Base-by-base conservation (phyloP, 2,113 vertebrate genomes). In the Xenopus laevis region DNA sequence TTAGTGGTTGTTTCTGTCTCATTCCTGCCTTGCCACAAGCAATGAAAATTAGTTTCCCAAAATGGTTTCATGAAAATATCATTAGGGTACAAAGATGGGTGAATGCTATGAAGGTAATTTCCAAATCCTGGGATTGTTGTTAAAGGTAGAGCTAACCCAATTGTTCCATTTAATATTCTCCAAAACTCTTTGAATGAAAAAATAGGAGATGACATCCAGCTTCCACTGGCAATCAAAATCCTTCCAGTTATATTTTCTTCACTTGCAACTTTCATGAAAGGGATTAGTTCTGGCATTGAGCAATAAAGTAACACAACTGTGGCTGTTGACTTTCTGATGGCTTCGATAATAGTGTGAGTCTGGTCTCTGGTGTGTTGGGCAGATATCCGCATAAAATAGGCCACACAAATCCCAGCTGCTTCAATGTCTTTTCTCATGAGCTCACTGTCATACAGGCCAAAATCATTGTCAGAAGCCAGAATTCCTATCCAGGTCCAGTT, bases 381-480 rank as follows among this genome's bases (percentile, higher is more conserved):
- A 44, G 65, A 58, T 12, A 75, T 15, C 16, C 44, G 30, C 4
- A 55, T 21, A 3, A 60, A 11, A 30, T 68, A 68, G 16, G 53
- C 20, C 17, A 75, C 55, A n/a, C 73, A 75, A 9, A 60, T n/a
- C 27, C 73, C 73, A 4, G 65, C 20, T 23, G n/a, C 55, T 46
- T 68, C 30, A 53, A 68, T 16, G n/a, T 59, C 73, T 1, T n/a
- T 12, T 12, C 45, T 47, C 40, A 75, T 23, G 6, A 66, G 55
- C 2, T 23, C 13, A 2, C 16, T 17, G 44, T 53, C 53, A 3
- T 16, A 57, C 40, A 46, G 65, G 18, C 73, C 65, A 50, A 68
- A 75, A 13, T 75, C 73, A 27, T 68, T 53, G 5, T 75, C 73
- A n/a, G 57, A 15, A 8, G 73, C 73, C 53, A 69, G 13, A 0